Evolutionary conservation across 2,888 invertebrate genomes (phyloP).

Genomic region (Patella caerulea): DNA sequence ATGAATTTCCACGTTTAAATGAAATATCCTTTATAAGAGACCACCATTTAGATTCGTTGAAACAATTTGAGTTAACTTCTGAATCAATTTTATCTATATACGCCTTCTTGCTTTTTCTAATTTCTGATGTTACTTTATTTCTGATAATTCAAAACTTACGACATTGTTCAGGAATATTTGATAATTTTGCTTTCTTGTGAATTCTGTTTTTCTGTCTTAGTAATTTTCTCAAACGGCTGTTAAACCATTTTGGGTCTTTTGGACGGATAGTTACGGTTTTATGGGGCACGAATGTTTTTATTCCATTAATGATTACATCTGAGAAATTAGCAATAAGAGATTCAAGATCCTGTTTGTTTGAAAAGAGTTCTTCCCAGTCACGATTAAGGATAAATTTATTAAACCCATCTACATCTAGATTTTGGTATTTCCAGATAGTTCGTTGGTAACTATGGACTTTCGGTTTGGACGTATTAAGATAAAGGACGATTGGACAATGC

Average conservation of each 20-base stretch:
- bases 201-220: background rate
- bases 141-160: background rate
- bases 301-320: background rate
- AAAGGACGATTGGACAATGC: background rate
- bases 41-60: background rate
- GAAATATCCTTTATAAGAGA: background rate
- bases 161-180: background rate
- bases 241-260: too few relatives aligned
- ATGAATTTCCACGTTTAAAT: background rate
- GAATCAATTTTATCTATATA: background rate
- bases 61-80: too few relatives aligned
- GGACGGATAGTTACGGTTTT: background rate
- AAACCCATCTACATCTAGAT: background rate
- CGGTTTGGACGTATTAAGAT: background rate
- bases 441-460: background rate
- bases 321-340: too few relatives aligned
- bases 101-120: background rate
- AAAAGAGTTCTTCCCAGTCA: background rate
- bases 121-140: background rate
- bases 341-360: too few relatives aligned
- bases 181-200: background rate
- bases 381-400: background rate
- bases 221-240: too few relatives aligned
- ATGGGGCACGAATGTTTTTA: slow-evolving; percentile 4
- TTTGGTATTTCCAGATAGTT: background rate